These are phyloP conservation scores for Agonum fuliginosum DNA, from an alignment of 2,888 invertebrate species.

Conservation along the genomic window DNA sequence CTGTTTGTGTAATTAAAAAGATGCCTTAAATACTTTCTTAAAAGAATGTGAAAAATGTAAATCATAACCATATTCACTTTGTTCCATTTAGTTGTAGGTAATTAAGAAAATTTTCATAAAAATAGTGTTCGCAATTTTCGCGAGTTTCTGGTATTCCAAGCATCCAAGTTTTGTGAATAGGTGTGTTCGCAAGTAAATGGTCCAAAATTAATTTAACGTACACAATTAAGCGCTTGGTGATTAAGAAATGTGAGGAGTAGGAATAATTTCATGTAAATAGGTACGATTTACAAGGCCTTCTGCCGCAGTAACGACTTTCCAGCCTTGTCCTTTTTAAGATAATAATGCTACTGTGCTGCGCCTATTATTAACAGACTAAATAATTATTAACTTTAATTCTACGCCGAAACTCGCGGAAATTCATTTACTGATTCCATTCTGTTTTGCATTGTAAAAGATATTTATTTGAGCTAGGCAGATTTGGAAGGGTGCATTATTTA, in stretches of 20 bases:
- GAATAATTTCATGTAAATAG: slow-evolving; percentile 47
- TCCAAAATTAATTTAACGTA: slow-evolving; percentile 38
- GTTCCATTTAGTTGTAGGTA: not conserved
- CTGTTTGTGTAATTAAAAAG: no score
- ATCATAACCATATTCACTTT: no score
- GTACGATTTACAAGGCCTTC: slow-evolving; percentile 41
- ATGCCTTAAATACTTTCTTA: no score
- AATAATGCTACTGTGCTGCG: slow-evolving; percentile 18
- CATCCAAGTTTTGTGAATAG: slow-evolving; percentile 6
- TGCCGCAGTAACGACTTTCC: slow-evolving; percentile 8
- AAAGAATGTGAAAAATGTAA: no score
- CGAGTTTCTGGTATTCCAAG: not conserved
- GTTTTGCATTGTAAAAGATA: no score
- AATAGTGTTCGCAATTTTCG: not conserved
- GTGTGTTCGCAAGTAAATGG: slow-evolving; percentile 16
- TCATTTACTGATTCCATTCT: slow-evolving; percentile 23
- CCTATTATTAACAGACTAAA: slow-evolving; percentile 33
- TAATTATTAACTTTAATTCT: slow-evolving; percentile 37
- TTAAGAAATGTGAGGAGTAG: slow-evolving; percentile 38
- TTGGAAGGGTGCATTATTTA: no score
- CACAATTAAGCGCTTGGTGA: slow-evolving; percentile 26
- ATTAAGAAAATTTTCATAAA: slow-evolving; percentile 19
- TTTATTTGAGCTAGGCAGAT: no score
- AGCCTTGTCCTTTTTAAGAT: slow-evolving; percentile 7
- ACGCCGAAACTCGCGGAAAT: not conserved